Evolutionary conservation across 2,113 vertebrate species (phyloP).

Genomic region (Dasyornis broadbenti): DNA sequence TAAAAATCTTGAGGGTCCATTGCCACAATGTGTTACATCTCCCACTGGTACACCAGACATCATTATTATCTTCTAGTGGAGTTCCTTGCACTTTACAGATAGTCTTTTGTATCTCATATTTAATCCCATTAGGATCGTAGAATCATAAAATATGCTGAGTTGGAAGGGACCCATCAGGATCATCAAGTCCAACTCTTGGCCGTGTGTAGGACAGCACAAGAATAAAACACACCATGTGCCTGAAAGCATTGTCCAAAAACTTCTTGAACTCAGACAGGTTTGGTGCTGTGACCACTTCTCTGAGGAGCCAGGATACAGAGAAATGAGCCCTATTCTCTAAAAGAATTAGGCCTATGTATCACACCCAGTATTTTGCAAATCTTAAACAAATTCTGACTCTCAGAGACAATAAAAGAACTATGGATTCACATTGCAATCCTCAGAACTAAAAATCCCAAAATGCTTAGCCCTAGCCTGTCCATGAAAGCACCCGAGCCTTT

Average conservation of each 20-base stretch:
- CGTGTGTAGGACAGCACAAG: neutral
- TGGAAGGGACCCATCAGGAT: neutral
- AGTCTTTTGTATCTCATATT: neutral
- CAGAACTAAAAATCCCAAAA: neutral
- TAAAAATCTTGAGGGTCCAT: neutral
- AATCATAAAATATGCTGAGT: neutral
- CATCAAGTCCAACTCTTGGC: neutral
- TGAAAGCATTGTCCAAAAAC: neutral
- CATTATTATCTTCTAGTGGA: fast-evolving
- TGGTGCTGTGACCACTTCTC: neutral
- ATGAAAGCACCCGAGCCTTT: neutral
- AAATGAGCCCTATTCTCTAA: neutral
- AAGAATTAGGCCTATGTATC: neutral
- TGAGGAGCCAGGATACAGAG: neutral
- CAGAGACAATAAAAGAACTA: neutral
- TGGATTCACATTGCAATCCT: neutral
- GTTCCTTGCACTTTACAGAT: neutral
- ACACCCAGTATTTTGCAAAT: neutral
- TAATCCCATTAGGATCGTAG: neutral
- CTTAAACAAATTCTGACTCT: neutral
- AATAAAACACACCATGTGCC: neutral
- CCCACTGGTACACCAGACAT: neutral
- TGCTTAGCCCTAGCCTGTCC: neutral
- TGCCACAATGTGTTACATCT: neutral
- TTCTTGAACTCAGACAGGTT: neutral